These are phyloP conservation scores for Melikaiella ostensackeni DNA, from an alignment of 2,888 invertebrate genomes.

Conservation along the genomic window DNA sequence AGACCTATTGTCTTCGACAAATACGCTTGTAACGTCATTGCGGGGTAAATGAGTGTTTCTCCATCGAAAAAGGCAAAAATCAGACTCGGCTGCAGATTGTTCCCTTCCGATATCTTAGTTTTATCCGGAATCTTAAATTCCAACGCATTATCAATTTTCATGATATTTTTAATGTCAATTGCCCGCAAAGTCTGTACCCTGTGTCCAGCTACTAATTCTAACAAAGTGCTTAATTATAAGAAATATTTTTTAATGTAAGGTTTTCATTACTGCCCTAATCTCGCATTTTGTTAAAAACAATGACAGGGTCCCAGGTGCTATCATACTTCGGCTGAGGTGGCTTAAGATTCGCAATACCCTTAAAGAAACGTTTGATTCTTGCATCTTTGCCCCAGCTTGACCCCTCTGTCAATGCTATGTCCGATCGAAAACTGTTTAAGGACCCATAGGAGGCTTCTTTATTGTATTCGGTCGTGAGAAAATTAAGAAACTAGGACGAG, in stretches of 20 bases:
- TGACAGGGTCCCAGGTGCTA: constrained; percentile 56
- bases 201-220: constrained; percentile 54
- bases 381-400: no score
- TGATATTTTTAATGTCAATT: constrained; percentile 42
- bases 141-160: no score
- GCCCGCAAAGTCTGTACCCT: constrained; percentile 49
- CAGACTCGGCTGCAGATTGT: constrained; percentile 42
- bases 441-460: constrained; percentile 48
- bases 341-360: constrained; percentile 55
- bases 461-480: constrained; percentile 45
- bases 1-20: constrained; percentile 27
- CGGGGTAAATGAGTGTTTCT: constrained; percentile 43
- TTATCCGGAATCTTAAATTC: no score
- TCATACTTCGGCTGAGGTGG: constrained; percentile 58
- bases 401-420: constrained; percentile 47
- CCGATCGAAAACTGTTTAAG: constrained; percentile 50
- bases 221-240: constrained; percentile 50
- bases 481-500: constrained; percentile 9
- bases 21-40: constrained; percentile 44
- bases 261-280: constrained; percentile 41
- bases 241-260: constrained; percentile 43
- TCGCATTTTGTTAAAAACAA: constrained; percentile 56
- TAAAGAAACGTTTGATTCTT: no score
- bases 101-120: constrained; percentile 6
- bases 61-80: constrained; percentile 44